Evolutionary conservation across 2,888 invertebrate species (phyloP), one percentile per base, ranked within the genome.

Genomic region (Xestia c-nigrum): DNA sequence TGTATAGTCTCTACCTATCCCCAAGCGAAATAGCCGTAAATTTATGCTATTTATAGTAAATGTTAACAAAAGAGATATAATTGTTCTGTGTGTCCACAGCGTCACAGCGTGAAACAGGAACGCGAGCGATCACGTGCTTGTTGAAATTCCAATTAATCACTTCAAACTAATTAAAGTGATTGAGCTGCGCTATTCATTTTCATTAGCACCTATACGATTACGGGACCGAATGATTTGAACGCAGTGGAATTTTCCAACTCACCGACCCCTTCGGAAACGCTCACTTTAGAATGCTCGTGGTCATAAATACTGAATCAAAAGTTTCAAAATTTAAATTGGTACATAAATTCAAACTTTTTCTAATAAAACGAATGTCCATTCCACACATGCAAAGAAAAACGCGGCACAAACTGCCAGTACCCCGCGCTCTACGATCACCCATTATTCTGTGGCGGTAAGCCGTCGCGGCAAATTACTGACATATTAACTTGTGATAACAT

Each of bases 401-500:
- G 10, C 59, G 21, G 24, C 40, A 24, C 24, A 52, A 16, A 52
- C 16, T 16, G 12, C 40, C 43, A 46, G 43, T 21, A 38, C n/a
- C 12, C n/a, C 14, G 9, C 55, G 16, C 19, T 31, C 24, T 64
- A 50, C 16, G 50, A 38, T 64, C 38, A 74, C 21, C 38, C 40
- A 74, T 68, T 74, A 74, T 21, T 57, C 38, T 74, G 63, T 40
- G 47, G 50, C n/a, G 40, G 47, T 57, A 24, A 59, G 74, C 40
- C 59, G 40, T n/a, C 52, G n/a, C 31, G 55, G 43, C 63, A 9
- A 67, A 68, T 81, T 81, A 81, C 74, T 57, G 43, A 57, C 55
- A 64, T 57, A 68, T 81, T 43, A 74, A 81, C 57, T 63, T 67
- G 55, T 21, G 63, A 80, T 31, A 66, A 78, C 69, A 69, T n/a